Evolutionary conservation across 2,113 vertebrate species (phyloP).

Genomic region (Elephantulus edwardii): DNA sequence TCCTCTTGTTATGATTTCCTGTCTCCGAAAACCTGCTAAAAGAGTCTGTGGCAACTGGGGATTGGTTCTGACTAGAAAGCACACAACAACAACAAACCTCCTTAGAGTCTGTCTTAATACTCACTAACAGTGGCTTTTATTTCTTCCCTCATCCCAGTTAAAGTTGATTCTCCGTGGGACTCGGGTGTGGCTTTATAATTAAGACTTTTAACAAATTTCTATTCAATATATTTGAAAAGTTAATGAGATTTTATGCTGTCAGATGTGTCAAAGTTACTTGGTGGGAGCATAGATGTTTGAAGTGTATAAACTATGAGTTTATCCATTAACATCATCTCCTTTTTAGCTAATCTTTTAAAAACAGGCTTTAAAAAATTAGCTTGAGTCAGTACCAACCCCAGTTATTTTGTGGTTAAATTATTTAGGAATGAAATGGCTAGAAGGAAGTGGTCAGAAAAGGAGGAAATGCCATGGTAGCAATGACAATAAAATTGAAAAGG

Average conservation of each 20-base stretch:
- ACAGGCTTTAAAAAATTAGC: background rate
- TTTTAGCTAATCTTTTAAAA: conserved; percentile 34
- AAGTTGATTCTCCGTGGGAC: background rate
- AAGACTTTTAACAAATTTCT: conserved; percentile 47
- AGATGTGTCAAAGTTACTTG: background rate
- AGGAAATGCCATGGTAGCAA: background rate
- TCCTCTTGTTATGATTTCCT: too few relatives aligned
- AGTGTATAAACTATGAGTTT: conserved; percentile 28
- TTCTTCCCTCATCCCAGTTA: conserved; percentile 43
- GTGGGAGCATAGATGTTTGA: conserved; percentile 31
- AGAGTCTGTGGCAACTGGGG: too few relatives aligned
- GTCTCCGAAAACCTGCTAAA: too few relatives aligned
- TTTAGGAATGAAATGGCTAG: conserved; percentile 12
- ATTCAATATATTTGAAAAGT: conserved; percentile 2
- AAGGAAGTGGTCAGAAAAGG: background rate
- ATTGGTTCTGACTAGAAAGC: too few relatives aligned
- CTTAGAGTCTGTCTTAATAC: background rate
- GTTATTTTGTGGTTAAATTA: background rate
- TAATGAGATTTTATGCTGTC: conserved; percentile 21
- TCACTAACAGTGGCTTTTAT: background rate
- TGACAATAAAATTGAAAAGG: background rate
- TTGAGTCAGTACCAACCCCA: background rate
- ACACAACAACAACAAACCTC: too few relatives aligned
- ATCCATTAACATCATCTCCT: background rate
- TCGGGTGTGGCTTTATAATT: conserved; percentile 42